Evolutionary conservation across 2,797 vertebrate species (phyloP).

Genomic region (Acanthopagrus latus): DNA sequence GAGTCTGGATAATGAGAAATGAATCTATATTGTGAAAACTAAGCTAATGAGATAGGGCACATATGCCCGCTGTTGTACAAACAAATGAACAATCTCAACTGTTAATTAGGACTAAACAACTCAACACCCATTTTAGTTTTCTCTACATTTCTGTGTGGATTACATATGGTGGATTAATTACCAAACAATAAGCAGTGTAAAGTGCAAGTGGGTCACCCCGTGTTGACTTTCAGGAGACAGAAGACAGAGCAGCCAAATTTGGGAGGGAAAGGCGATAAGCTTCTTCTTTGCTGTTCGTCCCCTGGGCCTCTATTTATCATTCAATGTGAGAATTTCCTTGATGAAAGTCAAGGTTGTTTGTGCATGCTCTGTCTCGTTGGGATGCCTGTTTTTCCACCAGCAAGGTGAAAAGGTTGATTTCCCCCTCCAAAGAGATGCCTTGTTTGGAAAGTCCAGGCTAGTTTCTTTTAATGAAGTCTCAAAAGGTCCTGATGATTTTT

Average conservation of each 20-base stretch:
- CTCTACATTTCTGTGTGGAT: conserved; percentile 70
- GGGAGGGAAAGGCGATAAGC: conserved; percentile 86
- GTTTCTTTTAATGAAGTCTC: conserved; percentile 84
- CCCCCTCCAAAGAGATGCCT: conserved; percentile 79
- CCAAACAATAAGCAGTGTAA: conserved; percentile 77
- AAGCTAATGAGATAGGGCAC: conserved; percentile 61
- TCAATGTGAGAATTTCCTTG: conserved; percentile 89
- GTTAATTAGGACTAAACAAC: conserved; percentile 74
- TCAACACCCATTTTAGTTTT: conserved; percentile 57
- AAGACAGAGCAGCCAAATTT: conserved; percentile 84
- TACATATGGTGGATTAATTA: conserved; percentile 80
- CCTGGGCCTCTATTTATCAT: conserved; percentile 88
- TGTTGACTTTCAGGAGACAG: conserved; percentile 83
- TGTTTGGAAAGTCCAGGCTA: conserved; percentile 76
- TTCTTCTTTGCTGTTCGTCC: conserved; percentile 83
- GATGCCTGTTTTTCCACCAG: conserved; percentile 85
- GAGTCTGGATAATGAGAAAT: conserved; percentile 51
- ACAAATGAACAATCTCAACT: conserved; percentile 67
- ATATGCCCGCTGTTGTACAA: conserved; percentile 62
- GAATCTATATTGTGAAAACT: conserved; percentile 42
- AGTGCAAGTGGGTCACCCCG: conserved; percentile 82
- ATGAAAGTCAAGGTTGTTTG: conserved; percentile 90
- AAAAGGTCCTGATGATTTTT: conserved; percentile 79
- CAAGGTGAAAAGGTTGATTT: conserved; percentile 87
- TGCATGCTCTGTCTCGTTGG: conserved; percentile 81